Conservation (phyloP, 2,113 vertebrate species). For the Pogonocichla stellata region DNA sequence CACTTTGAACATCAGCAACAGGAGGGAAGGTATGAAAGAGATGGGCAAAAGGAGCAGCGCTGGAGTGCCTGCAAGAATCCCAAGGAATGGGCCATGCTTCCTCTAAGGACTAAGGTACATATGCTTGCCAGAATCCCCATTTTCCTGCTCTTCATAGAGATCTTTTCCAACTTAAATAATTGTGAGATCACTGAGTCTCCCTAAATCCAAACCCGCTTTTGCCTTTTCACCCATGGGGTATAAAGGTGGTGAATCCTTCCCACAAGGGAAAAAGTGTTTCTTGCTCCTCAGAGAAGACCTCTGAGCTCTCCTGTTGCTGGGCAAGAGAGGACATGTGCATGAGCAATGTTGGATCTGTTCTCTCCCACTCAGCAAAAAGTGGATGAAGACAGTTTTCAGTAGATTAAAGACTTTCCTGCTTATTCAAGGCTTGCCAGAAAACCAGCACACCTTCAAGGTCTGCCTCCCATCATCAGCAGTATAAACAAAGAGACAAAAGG, state of each 20-base stretch:
- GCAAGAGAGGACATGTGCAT: neutral
- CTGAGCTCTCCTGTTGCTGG: neutral
- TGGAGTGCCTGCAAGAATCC: neutral
- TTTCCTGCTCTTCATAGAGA: neutral
- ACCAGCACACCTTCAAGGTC: neutral
- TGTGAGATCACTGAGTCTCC: neutral
- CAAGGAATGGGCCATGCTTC: accelerated
- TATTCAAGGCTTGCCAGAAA: neutral
- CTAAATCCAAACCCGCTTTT: neutral
- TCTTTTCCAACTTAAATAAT: neutral
- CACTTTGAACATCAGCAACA: neutral
- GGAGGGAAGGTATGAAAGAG: neutral
- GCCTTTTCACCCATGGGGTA: neutral
- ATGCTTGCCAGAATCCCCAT: neutral
- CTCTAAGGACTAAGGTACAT: accelerated
- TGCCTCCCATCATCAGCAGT: neutral
- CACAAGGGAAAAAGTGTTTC: neutral
- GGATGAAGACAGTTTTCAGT: neutral
- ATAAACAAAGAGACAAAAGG: neutral
- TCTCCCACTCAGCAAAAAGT: neutral
- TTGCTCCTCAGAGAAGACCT: neutral
- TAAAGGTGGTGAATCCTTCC: neutral
- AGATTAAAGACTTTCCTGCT: neutral
- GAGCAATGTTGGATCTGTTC: neutral
- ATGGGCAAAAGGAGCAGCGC: accelerated